Evolutionary conservation across 2,888 invertebrate genomes (phyloP).

Genomic region (Acleris cristana): DNA sequence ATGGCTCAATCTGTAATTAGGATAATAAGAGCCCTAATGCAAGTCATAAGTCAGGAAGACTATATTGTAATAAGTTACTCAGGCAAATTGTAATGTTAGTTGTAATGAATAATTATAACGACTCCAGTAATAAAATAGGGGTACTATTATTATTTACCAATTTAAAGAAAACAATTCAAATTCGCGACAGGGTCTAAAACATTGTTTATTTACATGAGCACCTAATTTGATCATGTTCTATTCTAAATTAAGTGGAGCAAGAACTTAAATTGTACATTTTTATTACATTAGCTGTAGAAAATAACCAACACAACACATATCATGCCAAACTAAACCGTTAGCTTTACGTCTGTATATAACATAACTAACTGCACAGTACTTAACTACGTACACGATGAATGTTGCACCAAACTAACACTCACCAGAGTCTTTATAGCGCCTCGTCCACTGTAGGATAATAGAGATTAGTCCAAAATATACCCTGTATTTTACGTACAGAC

Average conservation of each 20-base stretch:
- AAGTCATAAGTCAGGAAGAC: not conserved
- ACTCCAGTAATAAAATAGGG: slow-evolving; percentile 9
- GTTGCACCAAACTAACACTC: not conserved
- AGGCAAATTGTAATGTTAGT: too few relatives aligned
- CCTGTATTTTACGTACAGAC: too few relatives aligned
- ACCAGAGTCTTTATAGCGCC: too few relatives aligned
- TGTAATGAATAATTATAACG: slow-evolving; percentile 13
- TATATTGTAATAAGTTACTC: not conserved
- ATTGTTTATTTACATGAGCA: not conserved
- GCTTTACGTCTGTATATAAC: slow-evolving; percentile 45
- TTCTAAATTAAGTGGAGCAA: too few relatives aligned
- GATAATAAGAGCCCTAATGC: too few relatives aligned
- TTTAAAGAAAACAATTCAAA: not conserved
- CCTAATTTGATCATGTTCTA: too few relatives aligned
- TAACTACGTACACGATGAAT: not conserved
- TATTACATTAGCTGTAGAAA: not conserved
- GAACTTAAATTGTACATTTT: too few relatives aligned
- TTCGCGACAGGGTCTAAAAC: slow-evolving; percentile 13
- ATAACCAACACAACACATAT: slow-evolving; percentile 45
- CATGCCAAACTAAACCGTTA: slow-evolving; percentile 59
- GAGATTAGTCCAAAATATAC: too few relatives aligned
- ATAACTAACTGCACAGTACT: slow-evolving; percentile 32
- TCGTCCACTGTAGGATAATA: too few relatives aligned
- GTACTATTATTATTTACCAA: too few relatives aligned
- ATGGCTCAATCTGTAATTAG: too few relatives aligned